Evolutionary conservation across 1,140 invertebrate genomes (phyloP).

Genomic region (Luehdorfia chinensis): DNA sequence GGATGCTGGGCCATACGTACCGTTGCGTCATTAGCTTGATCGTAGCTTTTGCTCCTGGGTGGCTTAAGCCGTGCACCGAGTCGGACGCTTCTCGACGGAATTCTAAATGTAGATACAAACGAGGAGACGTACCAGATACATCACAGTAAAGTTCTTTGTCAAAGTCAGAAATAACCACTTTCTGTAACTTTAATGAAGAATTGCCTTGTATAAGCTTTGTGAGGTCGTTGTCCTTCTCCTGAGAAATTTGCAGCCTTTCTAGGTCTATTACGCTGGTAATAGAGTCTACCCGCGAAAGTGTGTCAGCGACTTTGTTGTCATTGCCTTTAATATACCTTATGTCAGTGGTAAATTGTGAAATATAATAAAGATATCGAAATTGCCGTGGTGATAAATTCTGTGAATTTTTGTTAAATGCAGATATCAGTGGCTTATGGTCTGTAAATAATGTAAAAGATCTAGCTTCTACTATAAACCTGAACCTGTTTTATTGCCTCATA

Average conservation of each 20-base stretch:
- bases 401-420: neutral
- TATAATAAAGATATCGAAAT: constrained; percentile 9
- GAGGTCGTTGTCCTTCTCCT: too few species aligned
- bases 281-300: neutral
- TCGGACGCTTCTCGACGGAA: neutral
- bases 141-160: too few species aligned
- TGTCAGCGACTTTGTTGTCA: neutral
- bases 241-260: neutral
- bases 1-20: constrained; percentile 4
- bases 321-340: neutral
- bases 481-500: neutral
- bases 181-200: too few species aligned
- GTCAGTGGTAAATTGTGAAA: constrained; percentile 2
- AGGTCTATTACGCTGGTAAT: neutral
- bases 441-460: neutral
- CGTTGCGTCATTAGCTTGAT: constrained; percentile 1
- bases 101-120: too few species aligned
- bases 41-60: constrained; percentile 1
- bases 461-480: constrained; percentile 10
- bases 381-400: constrained; percentile 8
- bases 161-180: too few species aligned
- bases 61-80: constrained; percentile 2
- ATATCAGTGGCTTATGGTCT: neutral
- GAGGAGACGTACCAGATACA: too few species aligned
- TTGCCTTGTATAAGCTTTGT: too few species aligned